These are phyloP conservation scores for Lepus europaeus DNA, from an alignment of 2,113 vertebrate species.

Conservation along the genomic window DNA sequence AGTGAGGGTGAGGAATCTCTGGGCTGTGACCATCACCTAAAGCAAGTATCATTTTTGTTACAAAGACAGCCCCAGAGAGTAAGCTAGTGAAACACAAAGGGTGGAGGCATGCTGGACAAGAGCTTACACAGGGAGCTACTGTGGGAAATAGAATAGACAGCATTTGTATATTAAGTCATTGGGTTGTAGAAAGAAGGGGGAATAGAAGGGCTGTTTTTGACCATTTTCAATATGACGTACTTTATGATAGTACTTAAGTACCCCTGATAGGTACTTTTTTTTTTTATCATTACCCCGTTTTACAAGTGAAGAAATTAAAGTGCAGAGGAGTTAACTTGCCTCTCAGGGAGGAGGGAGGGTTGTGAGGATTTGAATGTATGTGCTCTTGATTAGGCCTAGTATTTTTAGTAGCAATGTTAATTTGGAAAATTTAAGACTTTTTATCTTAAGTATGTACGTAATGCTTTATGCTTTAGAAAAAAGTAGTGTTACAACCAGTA, in stretches of 20 bases:
- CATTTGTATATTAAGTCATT: conserved; percentile 3
- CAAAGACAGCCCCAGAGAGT: neutral
- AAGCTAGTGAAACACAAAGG: neutral
- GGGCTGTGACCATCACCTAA: conserved; percentile 42
- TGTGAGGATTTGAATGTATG: neutral
- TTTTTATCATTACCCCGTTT: neutral
- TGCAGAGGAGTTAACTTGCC: conserved; percentile 4
- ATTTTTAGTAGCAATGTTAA: neutral
- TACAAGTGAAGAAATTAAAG: neutral
- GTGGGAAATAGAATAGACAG: neutral
- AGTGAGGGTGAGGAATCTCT: neutral
- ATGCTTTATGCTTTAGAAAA: neutral
- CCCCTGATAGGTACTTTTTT: neutral
- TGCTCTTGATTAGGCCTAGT: neutral
- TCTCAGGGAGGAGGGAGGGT: too few species aligned
- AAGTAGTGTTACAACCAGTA: neutral
- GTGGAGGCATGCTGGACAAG: neutral
- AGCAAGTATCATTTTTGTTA: conserved; percentile 1
- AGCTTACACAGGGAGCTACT: neutral
- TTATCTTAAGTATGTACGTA: neutral
- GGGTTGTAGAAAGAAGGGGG: neutral
- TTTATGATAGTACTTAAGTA: conserved; percentile 15
- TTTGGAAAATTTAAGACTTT: conserved; percentile 25
- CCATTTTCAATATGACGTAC: neutral
- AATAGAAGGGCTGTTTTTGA: neutral